Percentiles rank a stretch among this genome's conserved stretches.
phyloP scores from a whole-genome alignment of 2,797 vertebrate species.

The Eptatretus atami region DNA sequence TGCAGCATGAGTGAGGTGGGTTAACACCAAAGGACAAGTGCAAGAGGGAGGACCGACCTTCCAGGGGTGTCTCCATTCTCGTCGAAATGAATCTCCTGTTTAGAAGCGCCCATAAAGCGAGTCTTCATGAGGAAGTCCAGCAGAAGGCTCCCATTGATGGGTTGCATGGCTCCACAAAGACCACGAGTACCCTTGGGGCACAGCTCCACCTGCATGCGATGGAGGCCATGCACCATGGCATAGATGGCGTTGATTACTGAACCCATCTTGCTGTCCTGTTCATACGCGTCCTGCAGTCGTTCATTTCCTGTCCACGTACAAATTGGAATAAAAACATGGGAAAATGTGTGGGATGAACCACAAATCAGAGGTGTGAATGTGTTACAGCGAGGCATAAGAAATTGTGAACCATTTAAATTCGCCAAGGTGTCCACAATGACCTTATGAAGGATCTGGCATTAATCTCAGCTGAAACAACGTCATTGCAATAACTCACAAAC shows the following conservation, averaged over 20 bases:
- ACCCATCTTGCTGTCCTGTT: slow-evolving; percentile 98
- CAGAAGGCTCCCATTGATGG: slow-evolving; percentile 73
- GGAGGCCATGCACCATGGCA: slow-evolving; percentile 81
- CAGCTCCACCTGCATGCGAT: slow-evolving; percentile 57
- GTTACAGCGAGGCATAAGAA: too few species aligned
- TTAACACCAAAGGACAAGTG: not conserved
- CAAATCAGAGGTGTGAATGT: too few species aligned
- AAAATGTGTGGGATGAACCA: too few species aligned
- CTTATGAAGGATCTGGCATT: too few species aligned
- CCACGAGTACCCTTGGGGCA: slow-evolving; percentile 36
- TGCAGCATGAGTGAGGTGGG: too few species aligned
- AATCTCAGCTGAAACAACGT: too few species aligned
- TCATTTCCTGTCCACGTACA: slow-evolving; percentile 37
- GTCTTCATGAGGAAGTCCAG: slow-evolving; percentile 73
- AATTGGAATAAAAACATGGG: slow-evolving; percentile 1
- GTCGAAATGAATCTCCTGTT: slow-evolving; percentile 87
- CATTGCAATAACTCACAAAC: too few species aligned
- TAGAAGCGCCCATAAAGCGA: slow-evolving; percentile 60
- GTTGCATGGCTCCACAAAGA: slow-evolving; percentile 75
- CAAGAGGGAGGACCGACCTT: slow-evolving; percentile 25
- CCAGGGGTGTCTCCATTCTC: slow-evolving; percentile 86
- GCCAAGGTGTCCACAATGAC: too few species aligned
- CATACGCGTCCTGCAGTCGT: slow-evolving; percentile 69
- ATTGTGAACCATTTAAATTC: too few species aligned
- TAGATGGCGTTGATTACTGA: slow-evolving; percentile 98